Conservation (phyloP, 2,113 vertebrate genomes). For the Petrocephalus zakoni region DNA sequence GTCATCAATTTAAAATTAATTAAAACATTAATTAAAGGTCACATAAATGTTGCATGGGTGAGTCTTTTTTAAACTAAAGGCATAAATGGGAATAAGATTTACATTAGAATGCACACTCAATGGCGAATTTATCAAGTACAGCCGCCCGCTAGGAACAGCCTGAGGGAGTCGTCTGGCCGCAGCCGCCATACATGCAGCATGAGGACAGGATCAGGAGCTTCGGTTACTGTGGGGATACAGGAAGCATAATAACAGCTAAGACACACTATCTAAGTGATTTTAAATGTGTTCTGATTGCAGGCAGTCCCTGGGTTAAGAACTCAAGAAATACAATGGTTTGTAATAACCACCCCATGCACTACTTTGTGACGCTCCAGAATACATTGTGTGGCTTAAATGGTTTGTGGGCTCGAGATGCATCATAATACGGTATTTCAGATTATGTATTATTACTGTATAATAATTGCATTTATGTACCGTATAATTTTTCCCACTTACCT, state of each 20-base stretch:
- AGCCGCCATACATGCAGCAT: neutral
- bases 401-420: neutral
- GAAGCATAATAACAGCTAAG: neutral
- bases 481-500: neutral
- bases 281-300: neutral
- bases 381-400: neutral
- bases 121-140: too few species aligned
- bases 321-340: neutral
- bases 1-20: neutral
- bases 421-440: neutral
- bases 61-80: neutral
- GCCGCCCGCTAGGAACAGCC: too few species aligned
- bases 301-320: neutral
- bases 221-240: neutral
- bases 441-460: neutral
- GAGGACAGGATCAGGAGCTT: neutral
- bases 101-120: neutral
- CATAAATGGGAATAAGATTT: slow-evolving; percentile 1
- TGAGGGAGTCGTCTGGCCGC: neutral
- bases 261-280: neutral
- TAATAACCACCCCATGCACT: neutral
- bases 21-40: slow-evolving; percentile 1
- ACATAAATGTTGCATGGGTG: neutral
- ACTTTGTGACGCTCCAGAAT: neutral
- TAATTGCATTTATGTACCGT: neutral